A percentile compares a stretch with the other conserved stretches of the same genome.
Evolutionary conservation across 2,888 invertebrate species (phyloP).

Genomic region (Melitaea athalia): DNA sequence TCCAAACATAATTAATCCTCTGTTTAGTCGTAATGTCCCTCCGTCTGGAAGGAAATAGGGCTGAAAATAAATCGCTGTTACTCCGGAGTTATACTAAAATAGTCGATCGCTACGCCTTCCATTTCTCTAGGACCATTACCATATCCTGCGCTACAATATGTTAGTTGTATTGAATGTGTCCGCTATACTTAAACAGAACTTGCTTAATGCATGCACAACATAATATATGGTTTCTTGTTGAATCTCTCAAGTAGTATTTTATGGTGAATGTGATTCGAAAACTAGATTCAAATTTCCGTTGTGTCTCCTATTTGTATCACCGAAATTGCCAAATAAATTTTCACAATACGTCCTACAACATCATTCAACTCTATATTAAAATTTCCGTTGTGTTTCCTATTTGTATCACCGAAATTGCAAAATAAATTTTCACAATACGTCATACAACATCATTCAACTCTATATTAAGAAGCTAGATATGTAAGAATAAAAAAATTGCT

Average conservation of each 20-base stretch:
- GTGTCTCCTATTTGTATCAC: not conserved
- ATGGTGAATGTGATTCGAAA: not conserved
- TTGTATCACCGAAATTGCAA: not conserved
- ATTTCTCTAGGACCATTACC: constrained; percentile 76
- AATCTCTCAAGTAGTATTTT: constrained; percentile 11
- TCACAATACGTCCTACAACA: not conserved
- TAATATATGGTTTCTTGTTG: constrained; percentile 15
- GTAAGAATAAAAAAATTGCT: not conserved
- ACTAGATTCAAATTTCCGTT: not conserved
- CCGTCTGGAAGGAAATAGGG: constrained; percentile 73
- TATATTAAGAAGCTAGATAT: not conserved
- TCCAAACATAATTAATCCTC: constrained; percentile 35
- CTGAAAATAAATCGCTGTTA: constrained; percentile 79
- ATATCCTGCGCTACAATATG: constrained; percentile 73
- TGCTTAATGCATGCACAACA: constrained; percentile 11
- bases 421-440: not conserved
- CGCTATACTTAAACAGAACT: constrained; percentile 50
- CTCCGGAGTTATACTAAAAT: constrained; percentile 74
- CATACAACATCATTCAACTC: not conserved
- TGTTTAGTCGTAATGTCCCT: constrained; percentile 34
- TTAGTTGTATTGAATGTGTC: constrained; percentile 56
- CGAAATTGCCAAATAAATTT: not conserved
- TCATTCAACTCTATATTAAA: not conserved
- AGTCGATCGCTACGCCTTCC: constrained; percentile 69
- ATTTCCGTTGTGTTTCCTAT: not conserved